These are phyloP conservation scores for Drosophila mulleri DNA, from an alignment of 2,888 invertebrate species.

Conservation along the genomic window DNA sequence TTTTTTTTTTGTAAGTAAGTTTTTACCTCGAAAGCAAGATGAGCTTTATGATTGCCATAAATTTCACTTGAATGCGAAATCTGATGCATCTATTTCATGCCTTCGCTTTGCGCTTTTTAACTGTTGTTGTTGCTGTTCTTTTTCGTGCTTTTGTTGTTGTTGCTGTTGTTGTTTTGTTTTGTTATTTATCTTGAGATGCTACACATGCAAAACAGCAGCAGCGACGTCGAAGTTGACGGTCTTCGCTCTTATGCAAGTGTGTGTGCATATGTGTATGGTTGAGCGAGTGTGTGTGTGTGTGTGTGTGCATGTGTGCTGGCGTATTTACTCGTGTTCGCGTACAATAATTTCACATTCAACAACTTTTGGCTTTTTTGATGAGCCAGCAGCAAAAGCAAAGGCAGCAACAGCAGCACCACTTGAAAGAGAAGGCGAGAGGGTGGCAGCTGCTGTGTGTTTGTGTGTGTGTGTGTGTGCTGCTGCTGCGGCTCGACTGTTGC, in stretches of 20 bases:
- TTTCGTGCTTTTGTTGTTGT: conserved; percentile 5
- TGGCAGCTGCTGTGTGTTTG: conserved; percentile 19
- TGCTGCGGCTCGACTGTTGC: conserved; percentile 55
- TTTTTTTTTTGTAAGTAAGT: conserved; percentile 48
- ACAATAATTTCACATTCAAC: conserved; percentile 79
- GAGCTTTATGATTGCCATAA: conserved; percentile 79
- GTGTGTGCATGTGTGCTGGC: conserved; percentile 38
- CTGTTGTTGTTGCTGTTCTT: conserved; percentile 13
- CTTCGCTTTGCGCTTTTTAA: conserved; percentile 46
- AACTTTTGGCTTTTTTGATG: conserved; percentile 79
- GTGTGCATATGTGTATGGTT: conserved; percentile 35
- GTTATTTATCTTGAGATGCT: conserved; percentile 72
- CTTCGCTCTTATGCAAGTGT: conserved; percentile 23
- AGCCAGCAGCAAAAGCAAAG: conserved; percentile 61
- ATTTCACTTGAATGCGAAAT: conserved; percentile 79
- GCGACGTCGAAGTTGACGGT: conserved; percentile 50
- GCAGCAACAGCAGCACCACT: conserved; percentile 45
- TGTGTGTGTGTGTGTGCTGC: background rate
- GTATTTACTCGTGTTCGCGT: conserved; percentile 79
- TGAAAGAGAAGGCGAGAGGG: conserved; percentile 57
- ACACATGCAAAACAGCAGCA: conserved; percentile 65
- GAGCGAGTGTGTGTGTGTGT: conserved; percentile 14
- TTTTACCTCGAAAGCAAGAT: conserved; percentile 78
- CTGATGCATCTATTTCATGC: conserved; percentile 76
- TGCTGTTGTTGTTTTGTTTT: conserved; percentile 32